phyloP scores from a whole-genome alignment of 2,113 vertebrate genomes.

The Epinephelus fuscoguttatus region DNA sequence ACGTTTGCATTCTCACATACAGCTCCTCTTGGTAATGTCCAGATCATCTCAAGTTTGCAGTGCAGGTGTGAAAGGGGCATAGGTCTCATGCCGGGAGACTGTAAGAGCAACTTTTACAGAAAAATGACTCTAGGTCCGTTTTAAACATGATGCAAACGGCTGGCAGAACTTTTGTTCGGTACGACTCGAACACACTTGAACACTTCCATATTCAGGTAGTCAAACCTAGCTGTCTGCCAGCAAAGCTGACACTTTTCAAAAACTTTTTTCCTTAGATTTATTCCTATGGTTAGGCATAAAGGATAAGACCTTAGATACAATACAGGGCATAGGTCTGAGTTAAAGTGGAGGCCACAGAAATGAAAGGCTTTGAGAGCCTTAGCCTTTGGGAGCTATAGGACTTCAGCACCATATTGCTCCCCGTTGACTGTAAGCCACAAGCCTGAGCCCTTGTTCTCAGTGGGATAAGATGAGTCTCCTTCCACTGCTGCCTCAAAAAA shows the following conservation, averaged over 20 bases:
- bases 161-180: background rate
- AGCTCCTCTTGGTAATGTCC: no score
- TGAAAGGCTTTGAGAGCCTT: slow-evolving; percentile 48
- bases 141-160: background rate
- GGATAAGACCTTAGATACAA: slow-evolving; percentile 26
- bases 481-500: slow-evolving; percentile 6
- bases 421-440: slow-evolving; percentile 50
- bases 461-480: slow-evolving; percentile 34
- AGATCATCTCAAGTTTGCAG: no score
- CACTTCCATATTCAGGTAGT: background rate
- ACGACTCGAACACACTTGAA: background rate
- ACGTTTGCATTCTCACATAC: no score
- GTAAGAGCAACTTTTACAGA: background rate
- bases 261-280: slow-evolving; percentile 12
- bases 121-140: background rate
- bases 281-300: slow-evolving; percentile 1
- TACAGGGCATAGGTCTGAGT: slow-evolving; percentile 19
- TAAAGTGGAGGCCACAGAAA: slow-evolving; percentile 50
- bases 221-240: background rate
- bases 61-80: no score
- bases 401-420: slow-evolving; percentile 39
- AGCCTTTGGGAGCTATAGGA: slow-evolving; percentile 49
- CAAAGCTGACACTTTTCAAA: slow-evolving; percentile 25
- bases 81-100: background rate
- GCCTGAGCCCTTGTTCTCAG: slow-evolving; percentile 41